These are phyloP conservation scores for Drosophila mauritiana DNA, from an alignment of 1,140 invertebrate species.

Conservation along the genomic window DNA sequence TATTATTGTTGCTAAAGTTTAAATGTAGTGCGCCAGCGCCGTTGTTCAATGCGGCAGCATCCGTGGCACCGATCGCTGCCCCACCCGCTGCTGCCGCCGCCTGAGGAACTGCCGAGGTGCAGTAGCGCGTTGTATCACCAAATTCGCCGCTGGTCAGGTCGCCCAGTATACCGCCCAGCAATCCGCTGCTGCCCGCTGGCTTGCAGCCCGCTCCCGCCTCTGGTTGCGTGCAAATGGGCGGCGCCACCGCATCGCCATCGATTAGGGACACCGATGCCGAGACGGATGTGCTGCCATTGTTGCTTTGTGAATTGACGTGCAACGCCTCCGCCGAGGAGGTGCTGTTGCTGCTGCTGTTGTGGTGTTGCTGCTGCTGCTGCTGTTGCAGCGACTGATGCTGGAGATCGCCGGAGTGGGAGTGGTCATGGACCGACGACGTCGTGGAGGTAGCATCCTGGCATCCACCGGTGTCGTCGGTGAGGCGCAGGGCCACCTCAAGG, in stretches of 20 bases:
- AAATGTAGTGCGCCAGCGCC: constrained; percentile 77
- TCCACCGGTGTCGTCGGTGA: constrained; percentile 85
- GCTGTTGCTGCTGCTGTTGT: constrained; percentile 57
- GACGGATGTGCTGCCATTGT: constrained; percentile 51
- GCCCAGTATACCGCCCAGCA: constrained; percentile 77
- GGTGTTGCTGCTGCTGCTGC: constrained; percentile 34
- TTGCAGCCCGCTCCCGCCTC: constrained; percentile 70
- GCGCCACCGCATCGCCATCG: constrained; percentile 75
- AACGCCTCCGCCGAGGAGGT: constrained; percentile 59
- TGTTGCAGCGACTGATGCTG: constrained; percentile 22
- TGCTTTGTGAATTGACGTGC: constrained; percentile 74
- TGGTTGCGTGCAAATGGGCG: constrained; percentile 82
- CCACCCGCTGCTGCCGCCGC: constrained; percentile 4
- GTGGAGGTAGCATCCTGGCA: constrained; percentile 28
- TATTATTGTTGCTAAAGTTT: constrained; percentile 84
- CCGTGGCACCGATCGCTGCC: constrained; percentile 5
- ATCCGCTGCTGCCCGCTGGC: constrained; percentile 69
- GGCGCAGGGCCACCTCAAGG: constrained; percentile 90
- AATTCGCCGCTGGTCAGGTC: constrained; percentile 82
- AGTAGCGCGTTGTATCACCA: constrained; percentile 83
- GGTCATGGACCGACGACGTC: constrained; percentile 34
- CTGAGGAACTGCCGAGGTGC: constrained; percentile 77
- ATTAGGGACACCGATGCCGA: constrained; percentile 59
- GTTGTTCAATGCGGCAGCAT: constrained; percentile 50
- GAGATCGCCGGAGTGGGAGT: constrained; percentile 16